phyloP scores from a whole-genome alignment of 2,888 invertebrate genomes.

The Cerastoderma edule region DNA sequence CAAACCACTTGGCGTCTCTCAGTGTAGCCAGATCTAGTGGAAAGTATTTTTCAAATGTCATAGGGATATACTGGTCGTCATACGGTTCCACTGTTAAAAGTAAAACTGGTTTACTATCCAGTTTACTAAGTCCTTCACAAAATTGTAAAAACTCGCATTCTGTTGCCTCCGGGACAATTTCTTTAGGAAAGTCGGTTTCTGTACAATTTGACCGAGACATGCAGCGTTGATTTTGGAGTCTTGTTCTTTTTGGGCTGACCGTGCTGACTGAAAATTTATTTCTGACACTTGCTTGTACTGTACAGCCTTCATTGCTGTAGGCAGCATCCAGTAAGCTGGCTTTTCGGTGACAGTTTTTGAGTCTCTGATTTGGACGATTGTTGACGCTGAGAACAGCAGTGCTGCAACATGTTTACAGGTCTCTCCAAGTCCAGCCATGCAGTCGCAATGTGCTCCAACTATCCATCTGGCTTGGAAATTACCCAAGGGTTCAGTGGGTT shows the following conservation, averaged over 20 bases:
- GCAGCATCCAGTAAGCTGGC: constrained; percentile 56
- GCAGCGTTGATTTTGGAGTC: constrained; percentile 86
- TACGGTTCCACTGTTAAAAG: constrained; percentile 23
- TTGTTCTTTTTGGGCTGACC: constrained; percentile 88
- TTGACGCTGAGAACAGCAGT: constrained; percentile 56
- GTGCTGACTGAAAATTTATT: constrained; percentile 42
- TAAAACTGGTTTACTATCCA: constrained; percentile 24
- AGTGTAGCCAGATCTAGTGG: constrained; percentile 19
- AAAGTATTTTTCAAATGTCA: constrained; percentile 8
- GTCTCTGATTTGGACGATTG: constrained; percentile 44
- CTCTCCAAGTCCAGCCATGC: constrained; percentile 66
- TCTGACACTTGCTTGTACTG: constrained; percentile 23
- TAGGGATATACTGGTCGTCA: constrained; percentile 28
- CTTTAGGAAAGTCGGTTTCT: not conserved
- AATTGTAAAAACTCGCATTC: constrained; percentile 15
- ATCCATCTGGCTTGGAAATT: constrained; percentile 38
- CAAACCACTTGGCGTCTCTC: constrained; percentile 2
- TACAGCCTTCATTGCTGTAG: constrained; percentile 22
- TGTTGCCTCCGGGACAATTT: constrained; percentile 15
- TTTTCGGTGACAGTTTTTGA: constrained; percentile 53
- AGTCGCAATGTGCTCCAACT: constrained; percentile 57
- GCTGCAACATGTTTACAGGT: constrained; percentile 62
- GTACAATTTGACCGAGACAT: too few relatives aligned
- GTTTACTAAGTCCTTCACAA: constrained; percentile 16
- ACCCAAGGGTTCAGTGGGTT: constrained; percentile 51